phyloP scores from a whole-genome alignment of 2,888 invertebrate species.

The Brachyopa scutellaris region DNA sequence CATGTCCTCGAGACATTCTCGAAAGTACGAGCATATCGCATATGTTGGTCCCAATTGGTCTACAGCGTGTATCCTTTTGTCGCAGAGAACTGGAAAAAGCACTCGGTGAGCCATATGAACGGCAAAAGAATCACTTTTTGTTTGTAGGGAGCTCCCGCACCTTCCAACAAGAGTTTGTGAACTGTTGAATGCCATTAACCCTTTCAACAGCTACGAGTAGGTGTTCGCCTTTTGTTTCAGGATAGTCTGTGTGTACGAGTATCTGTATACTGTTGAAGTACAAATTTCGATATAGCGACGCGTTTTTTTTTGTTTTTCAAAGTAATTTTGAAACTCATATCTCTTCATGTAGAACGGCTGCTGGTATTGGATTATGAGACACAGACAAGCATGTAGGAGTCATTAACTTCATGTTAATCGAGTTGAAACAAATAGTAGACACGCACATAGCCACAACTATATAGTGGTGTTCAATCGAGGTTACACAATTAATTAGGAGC shows the following conservation, averaged over 20 bases:
- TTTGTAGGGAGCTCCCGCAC: background rate
- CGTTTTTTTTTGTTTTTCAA: too few relatives aligned
- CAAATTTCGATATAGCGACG: too few relatives aligned
- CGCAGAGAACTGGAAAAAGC: conserved; percentile 44
- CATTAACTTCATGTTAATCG: conserved; percentile 34
- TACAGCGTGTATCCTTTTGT: conserved; percentile 28
- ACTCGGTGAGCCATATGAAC: conserved; percentile 15
- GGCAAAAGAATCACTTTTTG: conserved; percentile 26
- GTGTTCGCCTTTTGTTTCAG: background rate
- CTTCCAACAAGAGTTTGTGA: background rate
- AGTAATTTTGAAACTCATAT: conserved; percentile 27
- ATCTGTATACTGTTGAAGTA: too few relatives aligned
- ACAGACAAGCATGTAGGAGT: conserved; percentile 7
- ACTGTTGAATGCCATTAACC: conserved; percentile 47
- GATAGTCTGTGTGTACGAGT: too few relatives aligned
- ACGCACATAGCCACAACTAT: background rate
- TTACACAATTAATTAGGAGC: conserved; percentile 4
- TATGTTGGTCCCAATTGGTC: too few relatives aligned
- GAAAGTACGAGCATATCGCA: too few relatives aligned
- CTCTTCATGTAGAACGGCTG: conserved; percentile 16
- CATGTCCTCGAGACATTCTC: too few relatives aligned
- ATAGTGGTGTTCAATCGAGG: conserved; percentile 1
- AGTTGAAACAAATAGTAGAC: conserved; percentile 13
- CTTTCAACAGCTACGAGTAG: conserved; percentile 39
- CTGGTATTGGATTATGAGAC: background rate